phyloP scores from a whole-genome alignment of 2,113 vertebrate genomes.

The Patagioenas fasciata region DNA sequence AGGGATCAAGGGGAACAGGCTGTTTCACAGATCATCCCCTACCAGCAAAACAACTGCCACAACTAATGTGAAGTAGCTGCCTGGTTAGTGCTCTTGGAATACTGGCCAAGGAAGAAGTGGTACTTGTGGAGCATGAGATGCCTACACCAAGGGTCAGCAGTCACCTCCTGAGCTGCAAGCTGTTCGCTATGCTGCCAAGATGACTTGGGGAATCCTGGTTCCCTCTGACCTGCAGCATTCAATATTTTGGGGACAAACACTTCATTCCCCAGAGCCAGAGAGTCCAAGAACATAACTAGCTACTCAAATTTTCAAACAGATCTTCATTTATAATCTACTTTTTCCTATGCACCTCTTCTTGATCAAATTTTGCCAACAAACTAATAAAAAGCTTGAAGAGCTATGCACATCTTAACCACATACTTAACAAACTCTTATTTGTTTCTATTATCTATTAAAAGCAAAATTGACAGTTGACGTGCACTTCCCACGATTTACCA shows the following conservation, averaged over 20 bases:
- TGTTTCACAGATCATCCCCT: background rate
- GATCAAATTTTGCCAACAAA: background rate
- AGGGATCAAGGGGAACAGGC: fast-evolving
- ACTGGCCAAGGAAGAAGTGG: background rate
- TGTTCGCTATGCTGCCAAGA: fast-evolving
- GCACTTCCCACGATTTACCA: background rate
- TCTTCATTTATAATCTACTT: background rate
- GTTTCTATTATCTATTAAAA: background rate
- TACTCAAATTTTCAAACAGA: background rate
- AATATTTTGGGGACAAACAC: background rate
- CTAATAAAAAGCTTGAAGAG: background rate
- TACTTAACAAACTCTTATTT: background rate
- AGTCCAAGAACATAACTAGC: background rate
- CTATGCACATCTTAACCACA: background rate
- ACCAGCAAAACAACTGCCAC: background rate
- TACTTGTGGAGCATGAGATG: background rate
- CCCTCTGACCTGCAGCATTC: fast-evolving
- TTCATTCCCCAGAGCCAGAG: background rate
- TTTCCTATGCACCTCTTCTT: background rate
- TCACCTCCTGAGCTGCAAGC: background rate
- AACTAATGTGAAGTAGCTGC: background rate
- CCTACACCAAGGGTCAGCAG: background rate
- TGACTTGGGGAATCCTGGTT: background rate
- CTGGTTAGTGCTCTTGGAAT: too few species aligned
- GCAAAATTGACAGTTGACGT: background rate